Base-by-base conservation (phyloP, 2,888 invertebrate genomes). In the Nemapogon koenigi region DNA sequence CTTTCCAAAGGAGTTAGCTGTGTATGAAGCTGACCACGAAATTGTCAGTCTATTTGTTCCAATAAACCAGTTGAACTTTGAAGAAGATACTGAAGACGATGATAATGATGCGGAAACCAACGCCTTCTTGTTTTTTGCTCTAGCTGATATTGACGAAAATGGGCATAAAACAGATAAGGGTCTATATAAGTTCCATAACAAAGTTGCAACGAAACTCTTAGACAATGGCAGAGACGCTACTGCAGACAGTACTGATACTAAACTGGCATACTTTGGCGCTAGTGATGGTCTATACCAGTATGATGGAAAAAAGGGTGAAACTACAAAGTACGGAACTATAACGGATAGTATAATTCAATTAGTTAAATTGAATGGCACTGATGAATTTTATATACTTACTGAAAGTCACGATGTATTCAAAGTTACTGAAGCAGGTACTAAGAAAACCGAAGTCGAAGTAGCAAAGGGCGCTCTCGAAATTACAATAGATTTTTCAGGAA, bases 381-480 rank as follows among this genome's bases (percentile, higher is more conserved):
- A 63, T 25, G 15, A 39, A 0, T 48, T 73, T 2, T 75, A 66
- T 44, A 57, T 62, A 14, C 31, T 75, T 1, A 65, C 63, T 3
- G 56, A 58, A 17, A 51, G 60, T 14, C 49, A 62, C 13, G 48
- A 56, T 16, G 31, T 73, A 0, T 70, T 56, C 46, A 66, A 62
- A 49, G 62, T 72, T 0, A 57, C 59, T 3, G 57, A 66, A 7
- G 48, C 55, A 3, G 73, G 70, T 2, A 59, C 50, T 0, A 56
- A 52, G 14, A 68, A 65, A 29, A 55, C 55, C 3, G 51, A 55
- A 41, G 13, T 72, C 0, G 50, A 55, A 0, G 50, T 52, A 3
- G 48, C 64, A 3, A 49, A 48, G 0, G 53, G 62, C 4, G 67
- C 67, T 0, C 50, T 57, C 30, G 52, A 66, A 47, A 59, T 75